A percentile compares a stretch with the other conserved stretches of the same genome.
Conservation (phyloP, 2,888 invertebrate genomes). For the Parnassius apollo region DNA sequence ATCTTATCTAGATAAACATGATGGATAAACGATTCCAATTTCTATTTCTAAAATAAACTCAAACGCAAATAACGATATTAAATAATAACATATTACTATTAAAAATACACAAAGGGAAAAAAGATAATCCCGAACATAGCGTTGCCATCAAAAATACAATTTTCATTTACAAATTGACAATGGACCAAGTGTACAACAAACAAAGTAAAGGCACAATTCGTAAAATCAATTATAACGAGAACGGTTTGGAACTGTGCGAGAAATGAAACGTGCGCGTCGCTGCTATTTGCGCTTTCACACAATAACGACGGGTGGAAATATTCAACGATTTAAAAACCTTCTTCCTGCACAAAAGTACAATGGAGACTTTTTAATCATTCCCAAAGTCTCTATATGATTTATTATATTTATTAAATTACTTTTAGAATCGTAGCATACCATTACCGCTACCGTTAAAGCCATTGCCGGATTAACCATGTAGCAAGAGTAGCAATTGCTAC, state of each 20-base stretch:
- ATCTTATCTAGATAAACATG: conserved; percentile 12
- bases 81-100: conserved; percentile 49
- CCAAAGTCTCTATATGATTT: conserved; percentile 2
- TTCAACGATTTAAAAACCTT: conserved; percentile 25
- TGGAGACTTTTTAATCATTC: conserved; percentile 8
- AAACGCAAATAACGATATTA: conserved; percentile 46
- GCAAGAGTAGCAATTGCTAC: too few species aligned
- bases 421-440: too few species aligned
- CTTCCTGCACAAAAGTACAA: conserved; percentile 13
- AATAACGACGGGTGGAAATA: conserved; percentile 24
- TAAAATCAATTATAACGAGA: conserved; percentile 32
- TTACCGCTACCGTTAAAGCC: too few species aligned
- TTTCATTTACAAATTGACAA: conserved; percentile 44
- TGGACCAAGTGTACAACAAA: conserved; percentile 42
- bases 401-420: background rate
- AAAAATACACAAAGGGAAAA: conserved; percentile 45
- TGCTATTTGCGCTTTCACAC: conserved; percentile 27
- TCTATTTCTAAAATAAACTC: conserved; percentile 48
- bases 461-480: too few species aligned
- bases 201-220: conserved; percentile 35
- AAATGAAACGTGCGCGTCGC: conserved; percentile 37
- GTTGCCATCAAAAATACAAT: conserved; percentile 47
- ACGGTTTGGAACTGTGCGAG: conserved; percentile 41
- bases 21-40: conserved; percentile 36
- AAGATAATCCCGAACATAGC: conserved; percentile 44